These are phyloP conservation scores for Collichthys lucidus DNA, from an alignment of 2,113 vertebrate genomes.

Conservation along the genomic window DNA sequence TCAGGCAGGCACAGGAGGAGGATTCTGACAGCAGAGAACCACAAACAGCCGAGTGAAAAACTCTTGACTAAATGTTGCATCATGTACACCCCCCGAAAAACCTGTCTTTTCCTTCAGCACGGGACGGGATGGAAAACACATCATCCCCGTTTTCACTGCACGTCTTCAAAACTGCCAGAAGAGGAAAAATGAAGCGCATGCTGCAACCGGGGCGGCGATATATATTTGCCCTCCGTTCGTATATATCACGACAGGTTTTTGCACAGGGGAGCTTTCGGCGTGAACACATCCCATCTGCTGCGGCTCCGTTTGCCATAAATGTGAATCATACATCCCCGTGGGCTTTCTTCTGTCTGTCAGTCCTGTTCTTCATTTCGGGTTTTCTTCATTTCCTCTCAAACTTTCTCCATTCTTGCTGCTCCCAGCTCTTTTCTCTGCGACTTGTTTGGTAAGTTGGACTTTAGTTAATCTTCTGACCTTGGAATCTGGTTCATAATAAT, in stretches of 20 bases:
- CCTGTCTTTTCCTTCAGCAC: not conserved
- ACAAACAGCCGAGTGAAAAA: slow-evolving; percentile 34
- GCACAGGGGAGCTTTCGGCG: not conserved
- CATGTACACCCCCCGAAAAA: slow-evolving; percentile 3
- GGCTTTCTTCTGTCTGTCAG: slow-evolving; percentile 10
- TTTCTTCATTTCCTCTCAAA: slow-evolving; percentile 14
- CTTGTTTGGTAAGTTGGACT: slow-evolving; percentile 15
- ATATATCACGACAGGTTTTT: slow-evolving; percentile 4
- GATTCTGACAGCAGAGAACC: slow-evolving; percentile 34
- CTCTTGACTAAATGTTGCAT: slow-evolving; percentile 67
- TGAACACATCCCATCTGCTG: slow-evolving; percentile 32
- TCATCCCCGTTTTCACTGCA: slow-evolving; percentile 18
- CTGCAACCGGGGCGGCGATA: slow-evolving; percentile 22
- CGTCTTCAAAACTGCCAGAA: slow-evolving; percentile 17
- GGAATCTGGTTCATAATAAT: not conserved
- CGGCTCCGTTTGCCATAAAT: not conserved
- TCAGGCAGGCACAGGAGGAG: slow-evolving; percentile 1
- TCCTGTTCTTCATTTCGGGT: not conserved
- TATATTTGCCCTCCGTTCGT: slow-evolving; percentile 1
- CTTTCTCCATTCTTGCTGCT: not conserved
- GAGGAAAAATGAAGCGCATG: slow-evolving; percentile 17
- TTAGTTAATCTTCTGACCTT: slow-evolving; percentile 35
- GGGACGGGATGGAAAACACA: slow-evolving; percentile 29
- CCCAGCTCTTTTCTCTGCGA: not conserved
- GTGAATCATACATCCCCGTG: slow-evolving; percentile 9